A percentile compares a stretch with the other conserved stretches of the same genome.
phyloP scores from a whole-genome alignment of 2,888 invertebrate genomes.

The Tipula unca region DNA sequence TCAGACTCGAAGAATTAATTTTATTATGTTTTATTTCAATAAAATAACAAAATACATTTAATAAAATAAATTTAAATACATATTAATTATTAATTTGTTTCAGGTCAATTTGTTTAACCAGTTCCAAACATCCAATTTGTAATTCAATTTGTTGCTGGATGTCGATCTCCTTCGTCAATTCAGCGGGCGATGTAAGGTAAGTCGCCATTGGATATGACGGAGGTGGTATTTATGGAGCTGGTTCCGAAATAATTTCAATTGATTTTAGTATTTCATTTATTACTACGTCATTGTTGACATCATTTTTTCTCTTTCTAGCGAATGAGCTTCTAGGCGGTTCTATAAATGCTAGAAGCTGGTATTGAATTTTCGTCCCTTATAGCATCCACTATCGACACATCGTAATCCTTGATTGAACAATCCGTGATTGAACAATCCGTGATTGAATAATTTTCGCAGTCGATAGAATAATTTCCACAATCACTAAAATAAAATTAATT shows the following conservation, averaged over 20 bases:
- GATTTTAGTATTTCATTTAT: background rate
- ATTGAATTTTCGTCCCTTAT: background rate
- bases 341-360: background rate
- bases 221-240: background rate
- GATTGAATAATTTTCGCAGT: background rate
- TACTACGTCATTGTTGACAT: background rate
- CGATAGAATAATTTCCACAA: background rate
- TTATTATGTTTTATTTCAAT: too few relatives aligned
- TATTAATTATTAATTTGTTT: too few relatives aligned
- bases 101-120: too few relatives aligned
- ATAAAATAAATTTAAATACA: too few relatives aligned
- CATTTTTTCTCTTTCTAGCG: too few relatives aligned
- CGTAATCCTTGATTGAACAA: background rate
- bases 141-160: too few relatives aligned
- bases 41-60: too few relatives aligned
- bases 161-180: background rate
- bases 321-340: too few relatives aligned
- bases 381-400: background rate
- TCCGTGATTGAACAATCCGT: background rate
- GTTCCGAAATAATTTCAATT: too few relatives aligned
- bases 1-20: too few relatives aligned
- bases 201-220: background rate
- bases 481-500: background rate
- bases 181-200: background rate
- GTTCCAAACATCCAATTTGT: too few relatives aligned